Percentiles rank a stretch among this genome's conserved stretches.
Conservation (phyloP, 2,113 vertebrate species). For the Actenoides hombroni region DNA sequence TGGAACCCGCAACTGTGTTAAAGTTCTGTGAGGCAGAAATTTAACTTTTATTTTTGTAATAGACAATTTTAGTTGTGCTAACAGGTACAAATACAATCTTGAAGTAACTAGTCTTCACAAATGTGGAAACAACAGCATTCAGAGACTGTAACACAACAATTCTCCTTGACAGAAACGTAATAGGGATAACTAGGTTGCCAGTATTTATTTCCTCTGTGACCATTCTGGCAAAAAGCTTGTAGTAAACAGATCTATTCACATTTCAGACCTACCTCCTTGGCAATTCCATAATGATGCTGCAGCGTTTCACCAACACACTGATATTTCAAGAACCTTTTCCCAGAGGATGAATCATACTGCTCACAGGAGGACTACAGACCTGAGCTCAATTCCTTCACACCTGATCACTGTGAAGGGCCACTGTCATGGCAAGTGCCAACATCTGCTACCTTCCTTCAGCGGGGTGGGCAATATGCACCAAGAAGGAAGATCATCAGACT, state of each 20-base stretch:
- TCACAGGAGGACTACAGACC: neutral
- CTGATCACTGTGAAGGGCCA: neutral
- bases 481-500: neutral
- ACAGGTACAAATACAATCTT: neutral
- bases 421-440: neutral
- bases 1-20: neutral
- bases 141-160: neutral
- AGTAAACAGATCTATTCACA: neutral
- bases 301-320: neutral
- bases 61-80: neutral
- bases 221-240: neutral
- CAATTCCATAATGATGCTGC: neutral
- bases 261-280: neutral
- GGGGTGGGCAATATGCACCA: rapidly evolving
- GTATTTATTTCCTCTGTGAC: neutral
- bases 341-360: neutral
- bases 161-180: neutral
- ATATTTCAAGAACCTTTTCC: neutral
- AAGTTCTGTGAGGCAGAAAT: neutral
- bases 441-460: neutral
- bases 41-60: neutral
- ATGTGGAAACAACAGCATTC: neutral
- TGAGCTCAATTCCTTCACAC: neutral
- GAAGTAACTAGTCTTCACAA: neutral
- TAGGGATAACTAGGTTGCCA: neutral